A percentile compares a stretch with the other conserved stretches of the same genome.
phyloP scores from a whole-genome alignment of 2,113 vertebrate genomes.

The Numida meleagris region DNA sequence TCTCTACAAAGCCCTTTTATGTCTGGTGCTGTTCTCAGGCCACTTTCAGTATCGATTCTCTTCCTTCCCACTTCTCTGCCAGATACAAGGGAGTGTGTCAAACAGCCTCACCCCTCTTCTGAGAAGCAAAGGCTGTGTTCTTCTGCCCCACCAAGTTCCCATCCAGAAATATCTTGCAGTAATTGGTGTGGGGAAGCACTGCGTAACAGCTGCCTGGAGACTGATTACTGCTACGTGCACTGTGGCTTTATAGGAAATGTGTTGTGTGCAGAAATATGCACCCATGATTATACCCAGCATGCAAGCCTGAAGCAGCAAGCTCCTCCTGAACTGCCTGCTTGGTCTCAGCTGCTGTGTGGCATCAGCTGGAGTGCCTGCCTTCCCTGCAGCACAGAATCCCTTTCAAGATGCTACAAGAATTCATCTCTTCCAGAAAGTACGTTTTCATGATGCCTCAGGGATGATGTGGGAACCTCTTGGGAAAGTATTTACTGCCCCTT shows the following conservation, averaged over 20 bases:
- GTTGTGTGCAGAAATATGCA: background rate
- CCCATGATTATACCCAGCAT: accelerated
- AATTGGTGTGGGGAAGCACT: background rate
- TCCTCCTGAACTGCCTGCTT: background rate
- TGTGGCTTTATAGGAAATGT: background rate
- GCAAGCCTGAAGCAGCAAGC: background rate
- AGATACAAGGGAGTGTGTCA: background rate
- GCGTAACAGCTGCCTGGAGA: background rate
- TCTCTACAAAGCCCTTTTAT: background rate
- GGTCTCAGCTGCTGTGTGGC: background rate
- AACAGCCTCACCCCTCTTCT: background rate
- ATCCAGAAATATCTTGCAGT: background rate
- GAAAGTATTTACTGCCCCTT: background rate
- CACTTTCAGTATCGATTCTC: background rate
- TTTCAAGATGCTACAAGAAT: background rate
- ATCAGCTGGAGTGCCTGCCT: background rate
- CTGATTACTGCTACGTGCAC: accelerated
- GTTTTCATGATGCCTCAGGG: background rate
- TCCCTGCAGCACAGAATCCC: background rate
- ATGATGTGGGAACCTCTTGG: background rate
- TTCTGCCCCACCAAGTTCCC: background rate
- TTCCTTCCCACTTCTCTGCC: background rate
- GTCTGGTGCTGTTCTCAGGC: background rate
- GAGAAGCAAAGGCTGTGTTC: background rate
- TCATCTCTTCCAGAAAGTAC: background rate